Conservation (phyloP, 1,140 invertebrate genomes). For the Drosophila insularis region DNA sequence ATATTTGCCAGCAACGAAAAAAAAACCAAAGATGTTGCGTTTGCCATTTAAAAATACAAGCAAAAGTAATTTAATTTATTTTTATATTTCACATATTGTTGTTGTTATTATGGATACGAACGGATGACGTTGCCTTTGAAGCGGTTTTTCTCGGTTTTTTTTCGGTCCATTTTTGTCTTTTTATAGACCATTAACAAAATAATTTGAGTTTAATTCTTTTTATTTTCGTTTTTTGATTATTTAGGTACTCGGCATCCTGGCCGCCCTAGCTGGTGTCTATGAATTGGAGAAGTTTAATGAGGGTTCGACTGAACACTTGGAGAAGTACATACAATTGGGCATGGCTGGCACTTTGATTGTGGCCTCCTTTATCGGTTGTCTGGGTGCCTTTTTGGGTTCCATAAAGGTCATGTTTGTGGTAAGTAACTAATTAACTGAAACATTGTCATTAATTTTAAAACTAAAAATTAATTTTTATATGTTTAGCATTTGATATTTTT, state of each 20-base stretch:
- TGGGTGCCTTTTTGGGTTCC: constrained; percentile 68
- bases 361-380: constrained; percentile 63
- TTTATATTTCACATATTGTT: constrained; percentile 43
- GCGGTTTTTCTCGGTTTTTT: constrained; percentile 23
- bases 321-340: constrained; percentile 61
- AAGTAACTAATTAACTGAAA: constrained; percentile 1
- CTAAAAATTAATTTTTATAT: not conserved
- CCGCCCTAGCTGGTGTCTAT: constrained; percentile 65
- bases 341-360: constrained; percentile 56
- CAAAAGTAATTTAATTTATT: constrained; percentile 68
- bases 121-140: constrained; percentile 35
- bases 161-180: constrained; percentile 24
- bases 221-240: constrained; percentile 31
- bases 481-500: constrained; percentile 61
- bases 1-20: constrained; percentile 20
- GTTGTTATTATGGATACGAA: constrained; percentile 39
- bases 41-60: constrained; percentile 68
- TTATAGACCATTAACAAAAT: constrained; percentile 51
- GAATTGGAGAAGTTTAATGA: constrained; percentile 59
- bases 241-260: constrained; percentile 61
- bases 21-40: constrained; percentile 23
- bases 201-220: constrained; percentile 25
- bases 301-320: constrained; percentile 56
- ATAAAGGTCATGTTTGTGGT: constrained; percentile 71
- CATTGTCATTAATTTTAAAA: not conserved